Percentiles rank a stretch among this genome's conserved stretches.
Evolutionary conservation across 2,113 vertebrate genomes (phyloP).

Genomic region (Mirza zaza): DNA sequence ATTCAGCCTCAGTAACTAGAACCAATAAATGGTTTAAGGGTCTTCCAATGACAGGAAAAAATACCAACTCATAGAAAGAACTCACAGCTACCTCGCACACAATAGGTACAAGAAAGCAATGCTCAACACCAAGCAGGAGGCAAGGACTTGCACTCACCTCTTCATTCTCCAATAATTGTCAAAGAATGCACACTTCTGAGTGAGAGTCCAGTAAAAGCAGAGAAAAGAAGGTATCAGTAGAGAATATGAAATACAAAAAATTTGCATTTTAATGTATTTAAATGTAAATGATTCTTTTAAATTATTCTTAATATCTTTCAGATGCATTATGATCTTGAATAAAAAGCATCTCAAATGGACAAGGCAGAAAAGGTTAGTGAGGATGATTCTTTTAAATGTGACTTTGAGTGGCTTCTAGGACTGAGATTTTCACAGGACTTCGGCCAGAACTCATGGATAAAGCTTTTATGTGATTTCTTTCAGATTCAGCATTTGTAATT

Average conservation of each 20-base stretch:
- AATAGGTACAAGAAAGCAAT: not conserved
- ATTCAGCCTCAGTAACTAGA: not conserved
- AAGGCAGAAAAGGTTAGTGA: not conserved
- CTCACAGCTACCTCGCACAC: not conserved
- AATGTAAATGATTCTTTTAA: not conserved
- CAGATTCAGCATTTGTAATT: not conserved
- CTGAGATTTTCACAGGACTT: not conserved
- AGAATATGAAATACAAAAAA: not conserved
- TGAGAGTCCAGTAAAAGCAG: not conserved
- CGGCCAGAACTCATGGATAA: not conserved
- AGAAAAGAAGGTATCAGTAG: not conserved
- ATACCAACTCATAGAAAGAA: not conserved
- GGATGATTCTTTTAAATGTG: not conserved
- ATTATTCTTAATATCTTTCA: not conserved
- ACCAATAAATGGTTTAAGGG: not conserved
- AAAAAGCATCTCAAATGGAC: not conserved
- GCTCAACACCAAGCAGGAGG: not conserved
- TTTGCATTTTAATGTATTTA: not conserved
- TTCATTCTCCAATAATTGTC: not conserved
- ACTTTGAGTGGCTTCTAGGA: not conserved
- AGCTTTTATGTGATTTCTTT: not conserved
- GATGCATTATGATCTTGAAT: not conserved
- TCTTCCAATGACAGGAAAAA: not conserved
- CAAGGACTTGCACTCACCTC: not conserved
- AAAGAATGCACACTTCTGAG: not conserved